A percentile compares a stretch with the other conserved stretches of the same genome.
Conservation (phyloP, 2,888 invertebrate species). For the Eupelmus urozonus region DNA sequence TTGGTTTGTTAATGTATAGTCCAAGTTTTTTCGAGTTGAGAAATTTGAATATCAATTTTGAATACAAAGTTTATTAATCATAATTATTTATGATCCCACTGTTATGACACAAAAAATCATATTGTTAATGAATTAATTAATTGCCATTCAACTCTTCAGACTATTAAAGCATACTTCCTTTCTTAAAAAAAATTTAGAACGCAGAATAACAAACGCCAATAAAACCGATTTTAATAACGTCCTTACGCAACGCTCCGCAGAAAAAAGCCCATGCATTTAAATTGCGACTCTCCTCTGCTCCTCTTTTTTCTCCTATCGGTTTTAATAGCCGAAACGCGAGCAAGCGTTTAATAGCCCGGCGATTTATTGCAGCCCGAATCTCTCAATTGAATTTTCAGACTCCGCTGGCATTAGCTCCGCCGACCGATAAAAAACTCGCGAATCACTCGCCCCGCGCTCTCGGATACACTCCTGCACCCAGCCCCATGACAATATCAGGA, state of each 20-base stretch:
- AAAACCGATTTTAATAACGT: slow-evolving; percentile 24
- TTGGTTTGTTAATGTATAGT: too few relatives aligned
- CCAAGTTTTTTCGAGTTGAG: too few relatives aligned
- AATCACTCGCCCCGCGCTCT: too few relatives aligned
- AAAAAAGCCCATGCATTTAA: slow-evolving; percentile 26
- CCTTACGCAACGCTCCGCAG: background rate
- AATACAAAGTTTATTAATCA: too few relatives aligned
- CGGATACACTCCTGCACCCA: too few relatives aligned
- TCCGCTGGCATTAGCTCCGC: background rate
- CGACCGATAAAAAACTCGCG: background rate
- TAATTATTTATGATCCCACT: too few relatives aligned
- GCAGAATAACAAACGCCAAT: background rate
- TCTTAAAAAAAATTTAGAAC: background rate
- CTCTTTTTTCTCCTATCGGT: background rate
- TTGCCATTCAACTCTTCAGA: too few relatives aligned
- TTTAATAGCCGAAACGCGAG: slow-evolving; percentile 27
- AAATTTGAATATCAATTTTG: too few relatives aligned
- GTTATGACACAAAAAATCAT: too few relatives aligned
- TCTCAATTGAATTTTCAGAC: slow-evolving; percentile 31
- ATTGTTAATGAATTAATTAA: too few relatives aligned
- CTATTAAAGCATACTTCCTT: too few relatives aligned
- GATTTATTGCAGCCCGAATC: slow-evolving; percentile 29
- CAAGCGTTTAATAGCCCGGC: slow-evolving; percentile 27
- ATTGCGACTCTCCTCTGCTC: background rate
- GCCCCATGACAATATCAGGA: background rate